phyloP scores from a whole-genome alignment of 1,140 invertebrate species.

The Drosophila obscura region DNA sequence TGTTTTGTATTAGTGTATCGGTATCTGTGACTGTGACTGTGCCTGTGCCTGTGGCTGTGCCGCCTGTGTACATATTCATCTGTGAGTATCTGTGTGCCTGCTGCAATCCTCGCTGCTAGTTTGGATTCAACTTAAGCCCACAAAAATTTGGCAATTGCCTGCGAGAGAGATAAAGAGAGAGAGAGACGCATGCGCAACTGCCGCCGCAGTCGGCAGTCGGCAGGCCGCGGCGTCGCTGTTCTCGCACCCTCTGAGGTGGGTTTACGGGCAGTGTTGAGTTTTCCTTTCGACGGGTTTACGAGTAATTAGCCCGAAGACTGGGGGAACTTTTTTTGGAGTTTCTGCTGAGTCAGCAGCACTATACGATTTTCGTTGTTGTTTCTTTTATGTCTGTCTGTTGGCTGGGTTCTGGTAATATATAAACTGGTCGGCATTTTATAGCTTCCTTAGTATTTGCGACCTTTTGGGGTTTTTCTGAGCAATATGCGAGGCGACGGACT shows the following conservation, averaged over 20 bases:
- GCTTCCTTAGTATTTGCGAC: conserved; percentile 47
- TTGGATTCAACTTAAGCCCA: conserved; percentile 15
- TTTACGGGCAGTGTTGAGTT: conserved; percentile 49
- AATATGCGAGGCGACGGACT: conserved; percentile 43
- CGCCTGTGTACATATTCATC: conserved; percentile 15
- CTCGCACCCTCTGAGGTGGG: conserved; percentile 45
- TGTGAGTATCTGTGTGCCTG: conserved; percentile 30
- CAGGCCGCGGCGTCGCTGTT: conserved; percentile 11
- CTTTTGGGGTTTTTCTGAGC: conserved; percentile 59
- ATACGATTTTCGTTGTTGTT: conserved; percentile 22
- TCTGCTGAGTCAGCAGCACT: conserved; percentile 41
- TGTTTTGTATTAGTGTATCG: conserved; percentile 8
- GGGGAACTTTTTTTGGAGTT: conserved; percentile 41
- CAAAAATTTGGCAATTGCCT: conserved; percentile 57
- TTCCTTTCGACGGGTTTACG: conserved; percentile 32
- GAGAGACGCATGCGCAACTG: conserved; percentile 15
- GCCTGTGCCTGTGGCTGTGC: not conserved
- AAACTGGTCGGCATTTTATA: conserved; percentile 43
- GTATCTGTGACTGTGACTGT: conserved; percentile 8
- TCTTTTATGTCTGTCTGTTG: conserved; percentile 24
- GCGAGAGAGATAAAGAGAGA: too few relatives aligned
- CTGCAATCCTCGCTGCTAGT: conserved; percentile 54
- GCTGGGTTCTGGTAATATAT: conserved; percentile 42
- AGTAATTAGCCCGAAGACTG: conserved; percentile 11
- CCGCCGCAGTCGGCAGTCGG: not conserved